Percentiles rank a stretch among this genome's conserved stretches.
Evolutionary conservation across 2,113 vertebrate species (phyloP).

Genomic region (Gulo gulo): DNA sequence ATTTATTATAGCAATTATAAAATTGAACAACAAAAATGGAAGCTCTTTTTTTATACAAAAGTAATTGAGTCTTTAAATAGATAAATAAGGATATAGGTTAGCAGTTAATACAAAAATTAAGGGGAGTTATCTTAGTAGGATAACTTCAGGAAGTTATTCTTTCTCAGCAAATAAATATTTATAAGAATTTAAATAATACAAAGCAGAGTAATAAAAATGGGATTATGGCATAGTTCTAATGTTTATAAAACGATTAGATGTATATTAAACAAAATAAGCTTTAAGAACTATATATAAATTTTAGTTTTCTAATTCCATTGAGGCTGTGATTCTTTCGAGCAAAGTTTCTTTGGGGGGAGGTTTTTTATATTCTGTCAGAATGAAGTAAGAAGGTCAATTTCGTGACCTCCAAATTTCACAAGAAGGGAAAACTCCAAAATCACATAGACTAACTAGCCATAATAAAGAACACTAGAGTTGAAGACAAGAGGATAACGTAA

Average conservation of each 20-base stretch:
- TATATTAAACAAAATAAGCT: slow-evolving; percentile 39
- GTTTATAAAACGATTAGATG: not conserved
- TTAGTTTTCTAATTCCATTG: not conserved
- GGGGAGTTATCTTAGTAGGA: not conserved
- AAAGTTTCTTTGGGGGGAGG: not conserved
- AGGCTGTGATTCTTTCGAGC: not conserved
- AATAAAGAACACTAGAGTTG: not conserved
- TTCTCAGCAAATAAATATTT: slow-evolving; percentile 33
- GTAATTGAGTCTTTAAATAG: slow-evolving; percentile 15
- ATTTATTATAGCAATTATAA: slow-evolving; percentile 42
- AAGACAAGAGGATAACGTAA: not conserved
- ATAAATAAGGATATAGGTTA: slow-evolving; percentile 11
- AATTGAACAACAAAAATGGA: not conserved
- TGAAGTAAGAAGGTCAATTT: not conserved
- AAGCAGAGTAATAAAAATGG: slow-evolving; percentile 39
- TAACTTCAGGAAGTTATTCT: slow-evolving; percentile 4
- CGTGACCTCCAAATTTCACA: not conserved
- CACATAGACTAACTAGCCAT: not conserved
- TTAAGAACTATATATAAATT: slow-evolving; percentile 22
- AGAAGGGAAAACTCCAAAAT: not conserved
- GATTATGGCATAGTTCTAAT: not conserved
- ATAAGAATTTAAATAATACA: slow-evolving; percentile 19
- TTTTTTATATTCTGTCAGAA: not conserved
- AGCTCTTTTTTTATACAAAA: not conserved
- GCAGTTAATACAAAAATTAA: slow-evolving; percentile 6